These are phyloP conservation scores for Tanypteryx hageni DNA, from an alignment of 2,888 invertebrate genomes.

Conservation along the genomic window DNA sequence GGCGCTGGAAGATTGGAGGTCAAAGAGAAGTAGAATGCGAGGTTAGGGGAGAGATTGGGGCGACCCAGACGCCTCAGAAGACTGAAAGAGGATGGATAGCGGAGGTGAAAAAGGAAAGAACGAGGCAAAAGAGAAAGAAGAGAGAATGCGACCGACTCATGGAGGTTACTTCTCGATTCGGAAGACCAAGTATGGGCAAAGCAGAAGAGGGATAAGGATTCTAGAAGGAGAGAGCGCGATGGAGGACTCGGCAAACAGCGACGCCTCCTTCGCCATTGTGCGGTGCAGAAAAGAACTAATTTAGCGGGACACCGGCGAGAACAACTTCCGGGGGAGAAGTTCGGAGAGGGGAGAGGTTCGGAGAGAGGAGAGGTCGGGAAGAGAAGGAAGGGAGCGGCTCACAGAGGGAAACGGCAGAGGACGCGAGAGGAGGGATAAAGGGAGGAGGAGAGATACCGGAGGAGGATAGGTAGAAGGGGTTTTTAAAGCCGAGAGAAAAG, in stretches of 20 bases:
- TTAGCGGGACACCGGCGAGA: slow-evolving; percentile 60
- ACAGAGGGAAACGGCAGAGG: neutral
- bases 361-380: slow-evolving; percentile 29
- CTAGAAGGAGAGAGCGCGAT: slow-evolving; percentile 14
- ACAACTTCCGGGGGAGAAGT: slow-evolving; percentile 53
- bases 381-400: neutral
- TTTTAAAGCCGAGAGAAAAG: slow-evolving; percentile 14
- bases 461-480: neutral
- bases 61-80: neutral
- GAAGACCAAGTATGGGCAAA: neutral
- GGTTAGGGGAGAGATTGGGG: neutral
- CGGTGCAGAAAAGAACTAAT: slow-evolving; percentile 62
- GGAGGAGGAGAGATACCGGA: neutral
- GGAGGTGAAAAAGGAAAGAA: neutral
- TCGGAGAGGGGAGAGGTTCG: neutral
- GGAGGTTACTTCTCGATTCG: slow-evolving; percentile 5
- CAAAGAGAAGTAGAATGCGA: too few species aligned
- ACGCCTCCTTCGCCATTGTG: slow-evolving; percentile 60
- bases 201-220: neutral
- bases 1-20: neutral
- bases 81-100: neutral
- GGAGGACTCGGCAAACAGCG: slow-evolving; percentile 60
- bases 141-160: neutral
- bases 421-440: neutral
- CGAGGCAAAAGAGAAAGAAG: neutral